A percentile compares a stretch with the other conserved stretches of the same genome.
phyloP scores from a whole-genome alignment of 2,888 invertebrate genomes.

The Alitta virens region DNA sequence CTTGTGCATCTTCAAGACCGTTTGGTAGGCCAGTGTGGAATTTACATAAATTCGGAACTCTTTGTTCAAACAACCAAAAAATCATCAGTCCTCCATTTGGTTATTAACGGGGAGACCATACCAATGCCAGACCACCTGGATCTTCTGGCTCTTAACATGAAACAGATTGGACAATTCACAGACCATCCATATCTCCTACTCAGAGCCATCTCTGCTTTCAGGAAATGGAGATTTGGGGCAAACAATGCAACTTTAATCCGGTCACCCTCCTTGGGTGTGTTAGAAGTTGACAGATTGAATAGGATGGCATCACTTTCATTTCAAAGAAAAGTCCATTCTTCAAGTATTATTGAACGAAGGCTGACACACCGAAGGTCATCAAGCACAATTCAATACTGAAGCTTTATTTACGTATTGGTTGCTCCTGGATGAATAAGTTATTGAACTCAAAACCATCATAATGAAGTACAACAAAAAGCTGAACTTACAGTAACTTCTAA shows the following conservation, averaged over 20 bases:
- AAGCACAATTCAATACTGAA: neutral
- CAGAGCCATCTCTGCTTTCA: slow-evolving; percentile 3
- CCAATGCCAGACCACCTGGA: neutral
- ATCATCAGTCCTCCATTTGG: neutral
- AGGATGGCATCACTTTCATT: too few species aligned
- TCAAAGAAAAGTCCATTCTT: too few species aligned
- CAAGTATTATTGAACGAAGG: neutral
- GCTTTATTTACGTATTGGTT: too few species aligned
- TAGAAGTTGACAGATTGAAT: too few species aligned
- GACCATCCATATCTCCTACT: neutral
- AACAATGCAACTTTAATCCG: too few species aligned
- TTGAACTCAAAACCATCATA: too few species aligned
- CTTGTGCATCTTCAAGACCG: neutral
- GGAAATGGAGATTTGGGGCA: slow-evolving; percentile 7
- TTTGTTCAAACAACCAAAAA: neutral
- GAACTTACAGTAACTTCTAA: too few species aligned
- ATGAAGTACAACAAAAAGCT: too few species aligned
- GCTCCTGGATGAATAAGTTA: too few species aligned
- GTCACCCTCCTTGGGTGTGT: too few species aligned
- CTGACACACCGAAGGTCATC: neutral
- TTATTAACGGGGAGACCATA: neutral
- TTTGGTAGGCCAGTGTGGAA: neutral
- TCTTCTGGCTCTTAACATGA: neutral
- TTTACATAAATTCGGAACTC: slow-evolving; percentile 6
- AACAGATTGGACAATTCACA: neutral